These are phyloP conservation scores for Falco rusticolus DNA, from an alignment of 2,797 vertebrate species.

Conservation along the genomic window DNA sequence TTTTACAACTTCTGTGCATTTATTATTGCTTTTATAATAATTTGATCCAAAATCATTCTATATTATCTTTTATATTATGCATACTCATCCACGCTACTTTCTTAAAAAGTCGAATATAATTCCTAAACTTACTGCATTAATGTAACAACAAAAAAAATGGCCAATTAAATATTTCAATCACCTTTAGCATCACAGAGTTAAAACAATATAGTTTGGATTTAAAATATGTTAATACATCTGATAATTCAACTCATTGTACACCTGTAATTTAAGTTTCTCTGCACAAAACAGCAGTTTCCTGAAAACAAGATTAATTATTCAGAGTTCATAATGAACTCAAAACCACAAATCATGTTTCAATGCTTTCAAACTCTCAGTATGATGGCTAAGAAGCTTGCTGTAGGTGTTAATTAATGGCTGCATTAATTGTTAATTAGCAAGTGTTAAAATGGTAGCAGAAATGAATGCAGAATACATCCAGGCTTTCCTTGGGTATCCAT, in stretches of 20 bases:
- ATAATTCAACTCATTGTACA: background rate
- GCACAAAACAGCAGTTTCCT: constrained; percentile 15
- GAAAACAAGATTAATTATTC: constrained; percentile 68
- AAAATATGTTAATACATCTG: background rate
- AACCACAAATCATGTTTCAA: constrained; percentile 38
- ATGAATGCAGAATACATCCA: constrained; percentile 11
- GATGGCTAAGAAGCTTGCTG: constrained; percentile 20
- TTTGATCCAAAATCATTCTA: background rate
- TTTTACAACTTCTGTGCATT: background rate
- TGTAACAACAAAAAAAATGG: background rate
- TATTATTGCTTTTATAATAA: background rate
- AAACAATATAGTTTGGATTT: background rate
- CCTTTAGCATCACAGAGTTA: background rate
- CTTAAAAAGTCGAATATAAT: background rate
- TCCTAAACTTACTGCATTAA: background rate
- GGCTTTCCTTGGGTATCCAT: background rate
- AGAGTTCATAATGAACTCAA: background rate
- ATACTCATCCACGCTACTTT: background rate
- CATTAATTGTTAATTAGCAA: constrained; percentile 64
- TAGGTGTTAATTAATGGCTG: constrained; percentile 54
- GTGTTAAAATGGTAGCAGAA: constrained; percentile 24
- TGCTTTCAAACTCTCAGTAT: constrained; percentile 23
- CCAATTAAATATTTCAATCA: constrained; percentile 7
- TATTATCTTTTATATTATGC: background rate
- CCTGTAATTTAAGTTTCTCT: constrained; percentile 11